Base-by-base conservation (phyloP, 2,113 vertebrate genomes). In the Hyperoodon ampullatus region DNA sequence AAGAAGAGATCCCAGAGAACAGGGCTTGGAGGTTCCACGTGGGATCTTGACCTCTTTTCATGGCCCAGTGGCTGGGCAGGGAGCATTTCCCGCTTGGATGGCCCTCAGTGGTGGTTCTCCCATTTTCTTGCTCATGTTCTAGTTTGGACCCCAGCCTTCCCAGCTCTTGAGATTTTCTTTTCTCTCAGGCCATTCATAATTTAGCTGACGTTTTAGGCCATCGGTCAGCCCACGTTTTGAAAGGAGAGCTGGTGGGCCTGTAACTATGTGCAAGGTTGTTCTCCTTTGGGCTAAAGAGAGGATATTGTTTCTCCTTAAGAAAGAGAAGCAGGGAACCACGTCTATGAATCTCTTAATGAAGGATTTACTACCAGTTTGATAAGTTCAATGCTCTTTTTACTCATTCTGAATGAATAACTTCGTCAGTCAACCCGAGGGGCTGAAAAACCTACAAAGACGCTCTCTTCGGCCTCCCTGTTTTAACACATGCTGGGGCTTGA, bases 361-460 rank as follows among this genome's bases (percentile, higher is more conserved):
- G 93, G 72, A 74, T 95, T 88, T 82, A 61, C 68, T 70, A 84
- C 55, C 70, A 58, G 78, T 63, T 95, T 92, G 91, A 42, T 95
- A 86, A 78, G 66, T 88, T 65, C 50, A 26, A 9, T 9, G 42
- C 21, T 90, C 42, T 39, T 90, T 92, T 86, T 58, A 58, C 68
- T 72, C 55, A 77, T 90, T 96, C 80, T 72, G 86, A 90, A 65
- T 96, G 44, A 95, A 35, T 70, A 77, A 85, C 71, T 96, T 75
- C 44, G 60, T 80, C 61, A 66, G 30, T 83, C 72, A 91, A 53
- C 42, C 93, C 28, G 3, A 93, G 53, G 66, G 33, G n/a, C 63
- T 89, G n/a, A 13, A 80, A 93, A 58, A 86, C n/a, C 68, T 91
- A 68, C 84, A 58, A 86, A 83, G 70, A 63, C 71, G 35, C 82